These are phyloP conservation scores for Diarsia brunnea DNA, from an alignment of 2,888 invertebrate species.

Conservation along the genomic window DNA sequence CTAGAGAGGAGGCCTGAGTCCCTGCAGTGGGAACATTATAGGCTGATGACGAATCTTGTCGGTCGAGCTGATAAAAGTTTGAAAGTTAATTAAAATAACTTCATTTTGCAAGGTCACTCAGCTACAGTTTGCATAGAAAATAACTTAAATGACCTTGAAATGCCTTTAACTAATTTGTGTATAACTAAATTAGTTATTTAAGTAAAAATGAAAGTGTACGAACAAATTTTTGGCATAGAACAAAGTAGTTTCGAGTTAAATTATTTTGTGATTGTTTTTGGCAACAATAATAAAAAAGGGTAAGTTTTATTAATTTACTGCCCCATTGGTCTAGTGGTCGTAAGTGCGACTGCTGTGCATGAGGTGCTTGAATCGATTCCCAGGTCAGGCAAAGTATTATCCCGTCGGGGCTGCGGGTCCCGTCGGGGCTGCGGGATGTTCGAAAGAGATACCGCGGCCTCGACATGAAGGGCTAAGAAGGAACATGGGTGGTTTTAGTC, in stretches of 20 bases:
- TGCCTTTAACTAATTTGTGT: neutral
- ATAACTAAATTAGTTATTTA: conserved; percentile 10
- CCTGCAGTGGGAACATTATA: no score
- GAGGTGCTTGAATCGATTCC: no score
- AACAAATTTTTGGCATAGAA: conserved; percentile 24
- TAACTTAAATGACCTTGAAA: conserved; percentile 16
- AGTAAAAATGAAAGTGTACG: neutral
- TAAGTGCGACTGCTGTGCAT: no score
- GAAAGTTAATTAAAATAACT: conserved; percentile 35
- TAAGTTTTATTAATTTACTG: neutral
- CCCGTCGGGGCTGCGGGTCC: no score
- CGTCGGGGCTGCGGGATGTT: no score
- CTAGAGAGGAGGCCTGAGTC: no score
- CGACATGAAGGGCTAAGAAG: no score
- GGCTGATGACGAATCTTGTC: no score
- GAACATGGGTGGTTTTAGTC: no score
- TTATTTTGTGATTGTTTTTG: conserved; percentile 1
- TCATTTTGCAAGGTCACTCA: conserved; percentile 7
- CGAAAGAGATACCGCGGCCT: no score
- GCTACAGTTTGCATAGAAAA: conserved; percentile 16
- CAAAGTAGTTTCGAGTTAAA: neutral
- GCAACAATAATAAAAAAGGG: neutral
- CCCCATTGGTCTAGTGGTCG: no score
- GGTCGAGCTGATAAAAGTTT: neutral
- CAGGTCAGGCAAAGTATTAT: no score